Percentiles rank a stretch among this genome's conserved stretches.
phyloP scores from a whole-genome alignment of 2,888 invertebrate genomes.

The Euzophera pinguis region DNA sequence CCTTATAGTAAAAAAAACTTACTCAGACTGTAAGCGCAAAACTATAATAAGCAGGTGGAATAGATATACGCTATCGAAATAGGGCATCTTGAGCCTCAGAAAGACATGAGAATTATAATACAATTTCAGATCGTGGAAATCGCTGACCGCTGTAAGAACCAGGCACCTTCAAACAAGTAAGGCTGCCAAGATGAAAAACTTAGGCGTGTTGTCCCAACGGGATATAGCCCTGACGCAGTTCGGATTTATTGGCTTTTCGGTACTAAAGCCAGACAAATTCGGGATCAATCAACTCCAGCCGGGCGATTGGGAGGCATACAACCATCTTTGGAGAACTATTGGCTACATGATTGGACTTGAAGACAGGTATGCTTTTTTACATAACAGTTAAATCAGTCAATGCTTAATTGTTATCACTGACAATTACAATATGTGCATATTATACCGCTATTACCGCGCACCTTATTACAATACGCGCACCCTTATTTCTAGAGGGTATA shows the following conservation, averaged over 20 bases:
- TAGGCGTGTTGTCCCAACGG: slow-evolving; percentile 85
- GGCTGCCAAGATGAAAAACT: slow-evolving; percentile 57
- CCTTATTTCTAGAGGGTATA: too few relatives aligned
- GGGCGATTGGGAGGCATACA: slow-evolving; percentile 85
- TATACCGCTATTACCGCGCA: too few relatives aligned
- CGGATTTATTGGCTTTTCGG: slow-evolving; percentile 89
- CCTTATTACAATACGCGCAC: too few relatives aligned
- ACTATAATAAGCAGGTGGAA: too few relatives aligned
- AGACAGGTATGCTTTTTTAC: slow-evolving; percentile 78
- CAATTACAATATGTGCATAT: too few relatives aligned
- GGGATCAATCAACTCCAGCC: slow-evolving; percentile 81
- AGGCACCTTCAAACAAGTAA: slow-evolving; percentile 83
- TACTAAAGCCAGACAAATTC: slow-evolving; percentile 82
- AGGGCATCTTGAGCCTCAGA: too few relatives aligned
- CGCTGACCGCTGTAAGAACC: slow-evolving; percentile 82
- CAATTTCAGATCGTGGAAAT: slow-evolving; percentile 81
- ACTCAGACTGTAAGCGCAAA: too few relatives aligned
- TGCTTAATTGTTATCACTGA: not conserved
- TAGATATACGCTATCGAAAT: too few relatives aligned
- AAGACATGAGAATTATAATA: not conserved
- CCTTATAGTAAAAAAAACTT: too few relatives aligned
- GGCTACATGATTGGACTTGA: slow-evolving; percentile 91
- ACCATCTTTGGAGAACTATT: slow-evolving; percentile 92
- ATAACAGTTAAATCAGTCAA: too few relatives aligned
- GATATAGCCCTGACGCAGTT: slow-evolving; percentile 93